Conservation (phyloP, 2,113 vertebrate species). For the Plectropomus leopardus region DNA sequence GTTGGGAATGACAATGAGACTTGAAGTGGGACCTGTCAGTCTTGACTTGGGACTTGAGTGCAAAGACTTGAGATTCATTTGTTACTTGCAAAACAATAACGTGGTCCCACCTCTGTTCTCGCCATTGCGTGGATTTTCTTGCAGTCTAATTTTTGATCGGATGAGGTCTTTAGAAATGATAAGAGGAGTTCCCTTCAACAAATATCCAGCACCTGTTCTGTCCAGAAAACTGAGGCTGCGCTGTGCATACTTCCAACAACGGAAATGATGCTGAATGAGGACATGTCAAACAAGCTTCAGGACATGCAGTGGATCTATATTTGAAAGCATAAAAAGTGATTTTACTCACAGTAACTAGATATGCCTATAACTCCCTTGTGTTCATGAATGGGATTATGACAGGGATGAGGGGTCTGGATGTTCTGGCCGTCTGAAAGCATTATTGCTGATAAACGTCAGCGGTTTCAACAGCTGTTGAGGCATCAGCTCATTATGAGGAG, state of each 20-base stretch:
- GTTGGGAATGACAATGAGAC: too few species aligned
- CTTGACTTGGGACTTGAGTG: too few species aligned
- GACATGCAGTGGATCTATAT: constrained; percentile 6
- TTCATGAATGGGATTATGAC: constrained; percentile 44
- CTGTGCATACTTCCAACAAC: neutral
- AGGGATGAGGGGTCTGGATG: constrained; percentile 31
- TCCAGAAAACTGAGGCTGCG: neutral
- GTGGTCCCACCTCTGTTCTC: too few species aligned
- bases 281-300: neutral
- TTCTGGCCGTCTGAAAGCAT: constrained; percentile 58
- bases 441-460: constrained; percentile 53
- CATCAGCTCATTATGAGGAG: constrained; percentile 49
- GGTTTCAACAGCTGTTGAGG: constrained; percentile 54
- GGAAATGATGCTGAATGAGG: neutral
- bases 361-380: constrained; percentile 29
- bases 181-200: neutral
- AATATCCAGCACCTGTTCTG: constrained; percentile 14
- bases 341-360: constrained; percentile 44
- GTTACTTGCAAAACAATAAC: too few species aligned
- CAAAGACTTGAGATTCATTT: too few species aligned
- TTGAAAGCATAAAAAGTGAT: constrained; percentile 21
- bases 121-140: neutral
- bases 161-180: constrained; percentile 13
- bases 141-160: neutral
- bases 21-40: too few species aligned